Base-by-base conservation (phyloP, 2,797 vertebrate species). In the Limnodromus scolopaceus region DNA sequence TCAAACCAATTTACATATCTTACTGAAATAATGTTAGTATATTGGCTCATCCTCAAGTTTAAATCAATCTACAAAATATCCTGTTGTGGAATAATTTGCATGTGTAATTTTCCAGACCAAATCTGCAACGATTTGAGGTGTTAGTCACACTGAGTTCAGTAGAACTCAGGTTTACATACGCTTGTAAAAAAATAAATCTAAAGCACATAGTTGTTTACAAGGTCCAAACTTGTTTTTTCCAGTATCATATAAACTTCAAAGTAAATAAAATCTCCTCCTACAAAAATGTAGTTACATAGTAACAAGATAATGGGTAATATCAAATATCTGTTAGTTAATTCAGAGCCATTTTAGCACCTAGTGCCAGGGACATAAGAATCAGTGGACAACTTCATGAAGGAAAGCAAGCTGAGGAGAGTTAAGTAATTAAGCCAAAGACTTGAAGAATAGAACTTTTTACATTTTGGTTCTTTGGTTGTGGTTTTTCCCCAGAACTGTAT, bases 1-100 rank as follows among this genome's bases (percentile, higher is more conserved):
- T 95, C 80, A 80, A 92, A 74, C 25, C 55, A 53, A 83, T 92
- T 94, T 89, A 41, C 83, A 74, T 89, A 58, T 87, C 41, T 79
- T 51, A 48, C 34, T 63, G 82, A 87, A 92, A 89, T 93, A 80
- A 60, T 51, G 51, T 83, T 84, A 49, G 58, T 66, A 46, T 70
- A 74, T 85, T 87, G 89, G 70, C 94, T 88, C 66, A 39, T 81
- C 57, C 92, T 95, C 87, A 81, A 90, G 39, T 69, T 86, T 83
- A 82, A 89, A 77, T 88, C 83, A 94, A 80, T 86, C 70, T 89
- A 81, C 55, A 90, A 70, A 92, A 90, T 87, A 84, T 75, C 74
- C 75, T 91, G 80, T 77, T 81, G 72, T 63, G 51, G 77, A 77
- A 84, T 87, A 87, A 96, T 97, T 92, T 94, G 81, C 86, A 92